Evolutionary conservation across 2,797 vertebrate species (phyloP).

Genomic region (Scomberomorus guttatus): DNA sequence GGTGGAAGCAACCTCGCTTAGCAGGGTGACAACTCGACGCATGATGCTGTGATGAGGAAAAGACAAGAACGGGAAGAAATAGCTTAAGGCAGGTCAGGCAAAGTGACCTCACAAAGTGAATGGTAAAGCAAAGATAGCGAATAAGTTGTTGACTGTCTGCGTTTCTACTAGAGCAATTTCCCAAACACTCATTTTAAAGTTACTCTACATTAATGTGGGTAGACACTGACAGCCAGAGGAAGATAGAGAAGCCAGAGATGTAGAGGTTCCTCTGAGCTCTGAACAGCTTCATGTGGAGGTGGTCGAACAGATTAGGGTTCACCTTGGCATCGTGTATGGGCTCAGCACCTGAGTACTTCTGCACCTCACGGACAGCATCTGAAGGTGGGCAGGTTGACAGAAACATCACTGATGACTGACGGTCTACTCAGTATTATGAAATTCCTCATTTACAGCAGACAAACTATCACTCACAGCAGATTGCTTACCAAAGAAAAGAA

Average conservation of each 20-base stretch:
- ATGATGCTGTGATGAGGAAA: slow-evolving; percentile 77
- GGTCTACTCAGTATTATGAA: neutral
- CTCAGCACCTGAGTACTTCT: slow-evolving; percentile 89
- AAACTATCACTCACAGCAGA: slow-evolving; percentile 4
- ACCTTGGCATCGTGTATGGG: slow-evolving; percentile 77
- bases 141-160: neutral
- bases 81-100: neutral
- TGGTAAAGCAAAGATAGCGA: neutral
- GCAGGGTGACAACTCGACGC: slow-evolving; percentile 90
- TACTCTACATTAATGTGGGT: slow-evolving; percentile 6
- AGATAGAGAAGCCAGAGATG: slow-evolving; percentile 96
- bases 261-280: slow-evolving; percentile 97
- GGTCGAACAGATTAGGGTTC: slow-evolving; percentile 87
- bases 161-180: neutral
- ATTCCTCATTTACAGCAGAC: slow-evolving; percentile 7
- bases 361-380: slow-evolving; percentile 95
- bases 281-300: slow-evolving; percentile 98
- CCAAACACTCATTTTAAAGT: neutral
- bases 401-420: neutral
- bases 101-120: slow-evolving; percentile 1
- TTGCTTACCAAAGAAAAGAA: slow-evolving; percentile 94
- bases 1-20: slow-evolving; percentile 89
- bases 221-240: slow-evolving; percentile 95
- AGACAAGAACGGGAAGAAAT: neutral
- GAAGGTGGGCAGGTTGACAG: slow-evolving; percentile 3